Percentiles rank a stretch among this genome's conserved stretches.
These are phyloP conservation scores for Dolichopus griseipennis DNA, from an alignment of 2,888 invertebrate species.

Conservation along the genomic window DNA sequence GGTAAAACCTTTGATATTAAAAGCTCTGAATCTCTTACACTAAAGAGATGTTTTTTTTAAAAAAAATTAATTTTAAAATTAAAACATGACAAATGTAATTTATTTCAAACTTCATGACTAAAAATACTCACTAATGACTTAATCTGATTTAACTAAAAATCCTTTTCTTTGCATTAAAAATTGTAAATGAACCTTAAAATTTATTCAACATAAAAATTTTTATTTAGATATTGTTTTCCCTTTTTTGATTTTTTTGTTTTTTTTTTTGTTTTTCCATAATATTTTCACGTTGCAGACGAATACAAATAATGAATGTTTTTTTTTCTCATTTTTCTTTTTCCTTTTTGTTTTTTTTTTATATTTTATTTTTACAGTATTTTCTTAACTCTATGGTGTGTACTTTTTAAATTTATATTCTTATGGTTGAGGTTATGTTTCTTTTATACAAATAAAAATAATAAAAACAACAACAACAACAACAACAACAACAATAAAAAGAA, in stretches of 20 bases:
- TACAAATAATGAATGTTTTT: neutral
- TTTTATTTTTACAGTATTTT: neutral
- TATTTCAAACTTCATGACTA: too few relatives aligned
- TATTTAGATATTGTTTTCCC: neutral
- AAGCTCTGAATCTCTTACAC: too few relatives aligned
- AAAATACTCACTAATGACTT: too few relatives aligned
- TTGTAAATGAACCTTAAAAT: neutral
- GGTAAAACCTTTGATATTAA: too few relatives aligned
- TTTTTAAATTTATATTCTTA: neutral
- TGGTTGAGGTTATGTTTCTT: neutral
- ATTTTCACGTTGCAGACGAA: conserved; percentile 1
- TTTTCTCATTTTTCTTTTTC: neutral
- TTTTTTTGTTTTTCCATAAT: neutral
- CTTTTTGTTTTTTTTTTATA: neutral
- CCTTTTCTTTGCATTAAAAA: neutral
- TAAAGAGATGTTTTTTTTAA: too few relatives aligned
- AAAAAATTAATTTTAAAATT: too few relatives aligned
- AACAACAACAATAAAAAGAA: too few relatives aligned
- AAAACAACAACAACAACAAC: neutral
- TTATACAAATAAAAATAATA: neutral
- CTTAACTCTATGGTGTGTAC: neutral
- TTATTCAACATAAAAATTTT: neutral
- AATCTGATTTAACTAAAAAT: too few relatives aligned
- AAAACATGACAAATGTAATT: too few relatives aligned
- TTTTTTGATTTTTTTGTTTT: neutral